These are phyloP conservation scores for Harpalus rufipes DNA, from an alignment of 2,888 invertebrate genomes.

Conservation along the genomic window DNA sequence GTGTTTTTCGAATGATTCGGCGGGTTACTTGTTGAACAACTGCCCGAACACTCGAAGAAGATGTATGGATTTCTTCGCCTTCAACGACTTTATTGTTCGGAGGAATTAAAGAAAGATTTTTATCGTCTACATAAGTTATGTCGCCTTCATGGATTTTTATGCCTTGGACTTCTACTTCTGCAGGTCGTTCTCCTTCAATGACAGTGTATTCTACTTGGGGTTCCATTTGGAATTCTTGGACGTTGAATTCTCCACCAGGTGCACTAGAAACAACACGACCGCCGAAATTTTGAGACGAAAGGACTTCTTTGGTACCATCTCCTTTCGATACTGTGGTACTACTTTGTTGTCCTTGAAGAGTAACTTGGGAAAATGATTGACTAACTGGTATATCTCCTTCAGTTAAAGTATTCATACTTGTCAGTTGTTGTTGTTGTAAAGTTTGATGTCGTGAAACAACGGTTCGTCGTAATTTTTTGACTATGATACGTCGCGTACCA, in stretches of 20 bases:
- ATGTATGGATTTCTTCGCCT: slow-evolving; percentile 78
- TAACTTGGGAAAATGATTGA: slow-evolving; percentile 84
- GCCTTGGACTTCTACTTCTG: slow-evolving; percentile 74
- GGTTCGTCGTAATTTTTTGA: slow-evolving; percentile 85
- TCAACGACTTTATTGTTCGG: slow-evolving; percentile 72
- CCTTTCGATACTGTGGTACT: slow-evolving; percentile 80
- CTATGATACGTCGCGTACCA: slow-evolving; percentile 89
- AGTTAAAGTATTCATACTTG: slow-evolving; percentile 79
- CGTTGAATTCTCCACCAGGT: slow-evolving; percentile 82
- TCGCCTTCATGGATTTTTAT: slow-evolving; percentile 77
- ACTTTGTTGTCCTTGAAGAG: slow-evolving; percentile 83
- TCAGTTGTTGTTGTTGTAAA: slow-evolving; percentile 82
- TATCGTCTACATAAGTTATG: slow-evolving; percentile 74
- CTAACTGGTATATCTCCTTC: slow-evolving; percentile 81
- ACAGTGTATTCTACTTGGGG: slow-evolving; percentile 82
- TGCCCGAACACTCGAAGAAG: slow-evolving; percentile 86
- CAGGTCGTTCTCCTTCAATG: slow-evolving; percentile 78
- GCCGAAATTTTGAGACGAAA: slow-evolving; percentile 82
- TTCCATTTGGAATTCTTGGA: slow-evolving; percentile 83
- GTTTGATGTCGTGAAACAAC: slow-evolving; percentile 84
- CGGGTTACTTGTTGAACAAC: slow-evolving; percentile 91
- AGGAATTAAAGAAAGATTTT: slow-evolving; percentile 73
- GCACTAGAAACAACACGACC: slow-evolving; percentile 82
- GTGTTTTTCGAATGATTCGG: slow-evolving; percentile 86
- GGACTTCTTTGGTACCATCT: slow-evolving; percentile 82